Evolutionary conservation across 2,113 vertebrate species (phyloP), one percentile per base, ranked within the genome.

Genomic region (Zapus hudsonius): DNA sequence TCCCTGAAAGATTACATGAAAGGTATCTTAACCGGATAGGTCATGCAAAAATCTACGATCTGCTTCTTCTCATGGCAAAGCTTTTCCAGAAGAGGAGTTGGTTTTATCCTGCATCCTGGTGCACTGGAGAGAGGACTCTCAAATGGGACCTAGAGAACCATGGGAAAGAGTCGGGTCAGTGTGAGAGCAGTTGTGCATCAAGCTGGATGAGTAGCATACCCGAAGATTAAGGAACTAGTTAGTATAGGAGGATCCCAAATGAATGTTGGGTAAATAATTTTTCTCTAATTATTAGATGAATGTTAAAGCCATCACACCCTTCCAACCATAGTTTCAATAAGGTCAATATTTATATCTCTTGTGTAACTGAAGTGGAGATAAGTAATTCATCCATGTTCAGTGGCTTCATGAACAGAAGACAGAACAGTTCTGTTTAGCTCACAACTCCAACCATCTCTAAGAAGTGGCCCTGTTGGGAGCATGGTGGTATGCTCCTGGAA

Each of bases 371-470:
- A 57, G 31, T 94, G 69, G 19, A 66, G 19, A 40, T 29, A 70
- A 66, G 81, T 15, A 80, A 52, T 85, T 87, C 19, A 27, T 78
- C 47, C 44, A n/a, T 93, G n/a, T 15, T 93, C 76, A 22, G 73
- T 25, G 47, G 44, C 47, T 91, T 25, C n/a, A 17, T n/a, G 17
- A 88, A 44, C n/a, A 52, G n/a, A n/a, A n/a, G n/a, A n/a, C n/a
- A n/a, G n/a, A n/a, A n/a, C n/a, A n/a, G 82, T 89, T 78, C 47
- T 74, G 74, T 70, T 52, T 29, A 67, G 36, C 19, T 70, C 31
- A 33, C 3, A n/a, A 31, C 17, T 85, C n/a, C 25, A n/a, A 40
- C 7, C 11, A 67, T 84, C 12, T 17, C 17, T 55, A 44, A 67
- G n/a, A 79, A 19, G 23, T 63, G 10, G 17, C 19, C 23, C 73